A percentile compares a stretch with the other conserved stretches of the same genome.
phyloP scores from a whole-genome alignment of 2,888 invertebrate species.

The Ectropis crepuscularia region DNA sequence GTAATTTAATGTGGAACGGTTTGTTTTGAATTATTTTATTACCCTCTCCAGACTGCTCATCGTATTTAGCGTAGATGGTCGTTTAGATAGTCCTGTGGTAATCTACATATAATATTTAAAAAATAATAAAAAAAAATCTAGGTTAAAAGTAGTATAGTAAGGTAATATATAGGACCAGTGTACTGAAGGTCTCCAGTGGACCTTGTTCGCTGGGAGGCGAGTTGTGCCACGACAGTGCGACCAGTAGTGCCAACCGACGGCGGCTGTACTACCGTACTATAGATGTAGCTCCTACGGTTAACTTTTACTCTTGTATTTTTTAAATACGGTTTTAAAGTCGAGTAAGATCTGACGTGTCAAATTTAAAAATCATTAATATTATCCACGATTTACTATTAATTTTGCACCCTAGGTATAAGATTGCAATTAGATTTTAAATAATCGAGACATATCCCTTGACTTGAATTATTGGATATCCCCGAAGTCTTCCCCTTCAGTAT shows the following conservation, averaged over 20 bases:
- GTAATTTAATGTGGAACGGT: constrained; percentile 69
- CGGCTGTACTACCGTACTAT: constrained; percentile 30
- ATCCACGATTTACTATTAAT: constrained; percentile 71
- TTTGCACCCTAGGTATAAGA: constrained; percentile 80
- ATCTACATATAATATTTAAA: constrained; percentile 69
- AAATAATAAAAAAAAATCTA: constrained; percentile 73
- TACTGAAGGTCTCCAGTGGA: constrained; percentile 67
- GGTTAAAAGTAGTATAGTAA: constrained; percentile 69
- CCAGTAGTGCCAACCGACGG: constrained; percentile 70
- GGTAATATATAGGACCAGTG: constrained; percentile 74
- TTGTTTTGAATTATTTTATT: constrained; percentile 73
- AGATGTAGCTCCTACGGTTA: constrained; percentile 7
- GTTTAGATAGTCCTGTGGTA: constrained; percentile 76
- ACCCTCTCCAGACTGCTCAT: constrained; percentile 84
- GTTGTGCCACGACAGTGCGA: constrained; percentile 68
- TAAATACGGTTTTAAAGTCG: constrained; percentile 32
- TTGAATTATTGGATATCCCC: constrained; percentile 58
- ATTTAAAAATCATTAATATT: constrained; percentile 49
- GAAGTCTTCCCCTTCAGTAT: constrained; percentile 82
- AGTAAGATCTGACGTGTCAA: constrained; percentile 42
- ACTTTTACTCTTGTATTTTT: constrained; percentile 32
- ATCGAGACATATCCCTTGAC: constrained; percentile 76
- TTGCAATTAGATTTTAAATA: constrained; percentile 63
- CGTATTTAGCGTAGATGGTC: constrained; percentile 75
- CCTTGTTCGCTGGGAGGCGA: constrained; percentile 53